These are phyloP conservation scores for Sphenopsis melanotis DNA, from an alignment of 2,797 vertebrate genomes.

Conservation along the genomic window DNA sequence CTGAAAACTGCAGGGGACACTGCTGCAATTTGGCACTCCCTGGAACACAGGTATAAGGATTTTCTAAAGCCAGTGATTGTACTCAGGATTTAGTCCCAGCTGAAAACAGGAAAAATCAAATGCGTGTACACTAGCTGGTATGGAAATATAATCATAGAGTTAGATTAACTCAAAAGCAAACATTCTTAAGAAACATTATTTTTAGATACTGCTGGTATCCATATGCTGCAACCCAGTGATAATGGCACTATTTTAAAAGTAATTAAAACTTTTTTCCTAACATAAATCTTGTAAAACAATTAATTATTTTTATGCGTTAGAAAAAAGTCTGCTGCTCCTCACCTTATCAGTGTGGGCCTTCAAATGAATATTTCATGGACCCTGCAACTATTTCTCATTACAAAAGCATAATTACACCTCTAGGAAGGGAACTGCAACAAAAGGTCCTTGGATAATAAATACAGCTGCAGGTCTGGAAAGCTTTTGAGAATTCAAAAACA, in stretches of 20 bases:
- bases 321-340: neutral
- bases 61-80: neutral
- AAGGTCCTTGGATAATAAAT: slow-evolving; percentile 36
- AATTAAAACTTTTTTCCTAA: slow-evolving; percentile 14
- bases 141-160: neutral
- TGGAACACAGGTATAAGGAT: neutral
- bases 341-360: neutral
- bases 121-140: neutral
- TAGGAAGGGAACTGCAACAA: slow-evolving; percentile 9
- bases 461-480: neutral
- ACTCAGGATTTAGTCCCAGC: neutral
- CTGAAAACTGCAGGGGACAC: neutral
- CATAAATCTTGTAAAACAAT: slow-evolving; percentile 42
- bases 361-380: slow-evolving; percentile 16
- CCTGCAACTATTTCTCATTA: slow-evolving; percentile 34
- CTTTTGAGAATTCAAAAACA: slow-evolving; percentile 34
- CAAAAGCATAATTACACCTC: slow-evolving; percentile 26
- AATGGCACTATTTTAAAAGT: neutral
- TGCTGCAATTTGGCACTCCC: neutral
- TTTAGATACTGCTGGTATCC: neutral
- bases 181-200: neutral
- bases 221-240: neutral
- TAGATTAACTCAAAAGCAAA: neutral
- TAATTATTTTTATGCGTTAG: neutral
- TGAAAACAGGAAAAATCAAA: neutral